Evolutionary conservation across 2,888 invertebrate species (phyloP), one percentile per base, ranked within the genome.

Genomic region (Halictus ligatus): DNA sequence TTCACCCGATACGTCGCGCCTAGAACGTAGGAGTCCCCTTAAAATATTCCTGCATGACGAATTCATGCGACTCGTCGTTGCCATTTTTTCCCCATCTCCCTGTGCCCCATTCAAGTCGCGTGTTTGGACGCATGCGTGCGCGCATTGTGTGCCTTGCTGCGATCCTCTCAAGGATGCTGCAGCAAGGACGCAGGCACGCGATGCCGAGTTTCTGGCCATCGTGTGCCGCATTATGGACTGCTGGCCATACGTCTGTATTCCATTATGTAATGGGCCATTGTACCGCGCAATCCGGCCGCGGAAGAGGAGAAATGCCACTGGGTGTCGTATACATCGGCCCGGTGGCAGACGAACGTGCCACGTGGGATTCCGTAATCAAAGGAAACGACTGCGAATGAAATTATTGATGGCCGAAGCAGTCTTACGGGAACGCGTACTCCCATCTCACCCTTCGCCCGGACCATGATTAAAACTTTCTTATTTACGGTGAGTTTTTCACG

Each of bases 201-300:
- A 69, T 84, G 84, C 78, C 78, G 84, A 78, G 84, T 84, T 84
- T 84, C 84, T 84, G 84, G 75, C 76, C 75, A 69, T 58, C 71
- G 77, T 48, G 75, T 67, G 83, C 84, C 86, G 84, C 89, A 88
- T 89, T 85, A 89, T 79, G 83, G 85, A 75, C 72, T 80, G 81
- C 84, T 72, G 81, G 87, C 88, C 89, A 83, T 84, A 90, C 87
- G 91, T 89, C 87, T 91, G 90, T 91, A 91, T 92, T 92, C 92
- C 90, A 92, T 92, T 92, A 92, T 92, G 92, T 92, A 92, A 92
- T 92, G 92, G 92, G 86, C 91, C 89, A 92, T 92, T 92, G 92
- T 92, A 89, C 88, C 87, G 87, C 84, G 88, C 91, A 92, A 91
- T 91, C 89, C 91, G 78, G 79, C 87, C 40, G 73, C 87, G 84